Evolutionary conservation across 2,888 invertebrate species (phyloP), one percentile per base, ranked within the genome.

Genomic region (Diloba caeruleocephala): DNA sequence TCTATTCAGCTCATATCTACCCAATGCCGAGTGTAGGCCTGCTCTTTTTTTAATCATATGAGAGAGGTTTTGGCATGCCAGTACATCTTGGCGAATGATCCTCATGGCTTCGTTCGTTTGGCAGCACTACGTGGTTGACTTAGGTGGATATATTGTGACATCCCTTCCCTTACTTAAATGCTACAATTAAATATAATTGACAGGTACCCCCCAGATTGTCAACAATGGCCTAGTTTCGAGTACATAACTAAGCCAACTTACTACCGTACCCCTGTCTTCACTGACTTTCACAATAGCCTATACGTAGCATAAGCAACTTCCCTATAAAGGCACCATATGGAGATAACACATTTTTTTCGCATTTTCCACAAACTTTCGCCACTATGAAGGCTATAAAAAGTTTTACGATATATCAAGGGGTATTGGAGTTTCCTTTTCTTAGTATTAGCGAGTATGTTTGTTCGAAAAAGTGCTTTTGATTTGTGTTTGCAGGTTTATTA

Each of bases 261-360:
- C 21, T 21, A 5, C 21, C 21, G 21, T 3, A 21, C 21, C 21
- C 5, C 7, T 21, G 7, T 21, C 14, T n/a, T n/a, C n/a, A n/a
- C n/a, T n/a, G 31, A 42, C 21, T 32, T 32, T 9, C 14, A 8
- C 21, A 19, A 14, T 15, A n/a, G 28, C 9, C 7, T 14, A 5
- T 13, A 13, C 13, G 1, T 34, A 21, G 12, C 31, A 32, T 9
- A 21, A 23, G 2, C 34, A 46, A 25, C 32, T 46, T 9, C 56
- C 19, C 3, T 12, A 32, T 21, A 25, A 10, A 43, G 42, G 65
- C 52, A 44, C 45, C 59, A 59, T 64, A 64, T 55, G 65, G 51
- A 41, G 43, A 65, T 37, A 55, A 59, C 55, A 64, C 52, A 55
- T 55, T 59, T 64, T 58, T 63, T 55, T 42, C 54, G 2, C 52